phyloP scores from a whole-genome alignment of 2,113 vertebrate genomes.

The Uria aalge region DNA sequence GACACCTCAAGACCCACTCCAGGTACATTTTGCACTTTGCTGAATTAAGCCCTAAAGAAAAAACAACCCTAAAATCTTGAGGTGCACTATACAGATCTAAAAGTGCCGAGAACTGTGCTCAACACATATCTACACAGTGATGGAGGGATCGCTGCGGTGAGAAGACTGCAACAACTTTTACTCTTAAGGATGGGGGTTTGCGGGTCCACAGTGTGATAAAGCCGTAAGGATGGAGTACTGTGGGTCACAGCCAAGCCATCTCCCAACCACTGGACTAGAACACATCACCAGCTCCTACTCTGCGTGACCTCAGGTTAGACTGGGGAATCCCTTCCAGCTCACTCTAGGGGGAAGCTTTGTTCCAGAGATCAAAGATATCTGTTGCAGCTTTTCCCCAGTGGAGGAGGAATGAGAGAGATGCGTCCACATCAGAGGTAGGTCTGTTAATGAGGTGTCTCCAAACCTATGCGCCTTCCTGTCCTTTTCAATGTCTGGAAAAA shows the following conservation, averaged over 20 bases:
- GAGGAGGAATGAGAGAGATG: background rate
- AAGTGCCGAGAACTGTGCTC: background rate
- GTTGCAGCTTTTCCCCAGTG: background rate
- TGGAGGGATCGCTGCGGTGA: accelerated
- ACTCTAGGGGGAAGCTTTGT: background rate
- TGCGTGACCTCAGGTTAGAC: background rate
- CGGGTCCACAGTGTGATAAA: background rate
- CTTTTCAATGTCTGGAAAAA: background rate
- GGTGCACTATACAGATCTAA: background rate
- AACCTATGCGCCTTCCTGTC: background rate
- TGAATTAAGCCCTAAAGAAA: background rate
- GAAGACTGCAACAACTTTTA: background rate
- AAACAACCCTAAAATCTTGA: background rate
- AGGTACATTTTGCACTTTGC: background rate
- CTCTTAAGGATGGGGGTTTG: background rate
- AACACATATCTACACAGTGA: background rate
- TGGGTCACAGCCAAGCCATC: background rate
- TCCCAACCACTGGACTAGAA: background rate
- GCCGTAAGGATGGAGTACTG: background rate
- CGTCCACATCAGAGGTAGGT: accelerated
- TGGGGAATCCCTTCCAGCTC: background rate
- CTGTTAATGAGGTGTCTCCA: background rate
- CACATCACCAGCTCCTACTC: background rate
- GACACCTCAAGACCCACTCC: background rate
- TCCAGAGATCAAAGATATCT: background rate